Evolutionary conservation across 2,888 invertebrate species (phyloP), one percentile per base, ranked within the genome.

Genomic region (Athetis lepigone): DNA sequence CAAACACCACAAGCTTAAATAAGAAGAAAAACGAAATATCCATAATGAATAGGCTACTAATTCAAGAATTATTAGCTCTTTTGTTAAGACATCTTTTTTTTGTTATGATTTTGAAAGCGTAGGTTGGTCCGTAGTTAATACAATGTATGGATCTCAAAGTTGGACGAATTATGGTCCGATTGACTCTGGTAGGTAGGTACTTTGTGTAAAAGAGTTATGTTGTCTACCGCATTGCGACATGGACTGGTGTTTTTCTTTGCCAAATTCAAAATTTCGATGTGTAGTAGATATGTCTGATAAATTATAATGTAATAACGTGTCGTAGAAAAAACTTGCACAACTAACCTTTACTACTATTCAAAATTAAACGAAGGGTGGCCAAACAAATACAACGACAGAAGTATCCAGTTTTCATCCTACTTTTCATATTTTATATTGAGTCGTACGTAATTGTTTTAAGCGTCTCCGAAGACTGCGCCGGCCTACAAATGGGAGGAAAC

Each of bases 141-240:
- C 11, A 1, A 11, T 29, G 29, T 29, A 9, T 9, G 9, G 29
- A 55, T 40, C 45, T 39, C 19, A 33, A 46, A 11, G 9, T 37
- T 64, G n/a, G 51, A 39, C 42, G 23, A 56, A 23, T n/a, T 51
- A 50, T 43, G 8, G 21, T 18, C 25, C 37, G 19, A 57, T 52
- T 43, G 50, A 51, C 27, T 29, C 45, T 46, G 19, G 9, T 19
- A 37, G 36, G 13, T 33, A 33, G 33, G 33, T 13, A 29, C 16
- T 43, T 55, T 43, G 19, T 52, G 13, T 46, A 19, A 39, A 64
- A 55, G 50, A 46, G 19, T 59, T 70, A 51, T 59, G 25, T 43
- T 40, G 37, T 58, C 18, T 47, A 59, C 71, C 60, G 60, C 72
- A 71, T 52, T 71, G 70, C 72, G 59, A 11, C 57, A 58, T 19